Evolutionary conservation across 2,888 invertebrate species (phyloP), one percentile per base, ranked within the genome.

Genomic region (Yponomeuta evonymella): DNA sequence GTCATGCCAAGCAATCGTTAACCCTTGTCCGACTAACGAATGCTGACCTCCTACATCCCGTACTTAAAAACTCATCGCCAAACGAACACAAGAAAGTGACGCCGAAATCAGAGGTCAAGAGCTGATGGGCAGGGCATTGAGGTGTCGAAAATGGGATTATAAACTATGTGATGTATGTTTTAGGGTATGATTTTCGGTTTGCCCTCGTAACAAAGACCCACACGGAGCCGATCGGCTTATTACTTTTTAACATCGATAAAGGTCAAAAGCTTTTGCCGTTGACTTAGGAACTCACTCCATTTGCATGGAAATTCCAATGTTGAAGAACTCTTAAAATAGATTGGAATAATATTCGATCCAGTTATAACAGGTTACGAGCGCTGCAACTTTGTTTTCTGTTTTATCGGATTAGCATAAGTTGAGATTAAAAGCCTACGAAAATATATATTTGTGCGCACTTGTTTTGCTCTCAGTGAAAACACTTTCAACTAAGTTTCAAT

Each of bases 1-100:
- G 67, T 12, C 67, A 67, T 67, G 67, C 67, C 67, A 67, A 29
- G 30, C 10, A 10, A 67, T n/a, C 67, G 43, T 36, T 43, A 67
- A 67, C 67, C 67, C 67, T 66, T 10, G 36, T 36, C 15, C 36
- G 15, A 66, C 67, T 33, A 67, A 15, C n/a, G 12, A 12, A 33
- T 36, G 15, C 33, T 66, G 66, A 66, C 33, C 67, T 67, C n/a
- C 36, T 12, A 67, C 33, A 29, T 43, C 43, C 67, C 33, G 11
- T 10, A 3, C 11, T 29, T 65, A 29, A 23, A 11, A 58, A 58
- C 51, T 58, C 15, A 58, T 15, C 51, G 51, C 12, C 51, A 58
- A 58, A 58, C 51, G 51, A 58, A 12, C 15, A 15, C 15, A 5
- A 1, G 51, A 58, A 58, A 15, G 15, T 8, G 51, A 15, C 51